Percentiles rank a stretch among this genome's conserved stretches.
Conservation (phyloP, 2,113 vertebrate genomes). For the Mormyrus iriodes region DNA sequence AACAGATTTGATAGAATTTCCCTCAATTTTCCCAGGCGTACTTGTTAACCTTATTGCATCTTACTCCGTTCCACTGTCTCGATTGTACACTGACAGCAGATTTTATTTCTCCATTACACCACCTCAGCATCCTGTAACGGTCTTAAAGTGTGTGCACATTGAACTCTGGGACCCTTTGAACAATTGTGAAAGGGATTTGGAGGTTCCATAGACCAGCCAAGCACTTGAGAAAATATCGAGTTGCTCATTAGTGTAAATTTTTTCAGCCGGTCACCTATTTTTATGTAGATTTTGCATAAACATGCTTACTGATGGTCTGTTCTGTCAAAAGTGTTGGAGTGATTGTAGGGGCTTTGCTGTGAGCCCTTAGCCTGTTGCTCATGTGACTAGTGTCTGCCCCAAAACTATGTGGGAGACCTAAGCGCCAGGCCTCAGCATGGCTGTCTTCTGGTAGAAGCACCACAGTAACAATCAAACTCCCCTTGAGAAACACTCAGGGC, state of each 20-base stretch:
- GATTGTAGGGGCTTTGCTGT: neutral
- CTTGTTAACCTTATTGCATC: neutral
- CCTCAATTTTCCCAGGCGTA: neutral
- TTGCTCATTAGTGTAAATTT: neutral
- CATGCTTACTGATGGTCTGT: neutral
- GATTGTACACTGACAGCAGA: neutral
- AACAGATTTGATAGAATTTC: neutral
- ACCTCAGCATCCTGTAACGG: neutral
- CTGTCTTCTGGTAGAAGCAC: neutral
- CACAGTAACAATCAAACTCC: neutral
- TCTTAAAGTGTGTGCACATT: no score
- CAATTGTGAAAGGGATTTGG: neutral
- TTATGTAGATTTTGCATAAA: neutral
- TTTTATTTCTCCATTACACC: neutral
- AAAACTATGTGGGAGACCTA: neutral
- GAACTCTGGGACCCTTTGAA: neutral
- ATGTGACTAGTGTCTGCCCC: neutral
- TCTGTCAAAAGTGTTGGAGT: neutral
- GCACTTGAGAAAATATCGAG: neutral
- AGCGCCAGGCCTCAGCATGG: neutral
- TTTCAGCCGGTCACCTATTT: neutral
- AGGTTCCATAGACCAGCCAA: neutral
- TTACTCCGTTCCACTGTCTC: neutral
- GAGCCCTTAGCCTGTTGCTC: neutral
- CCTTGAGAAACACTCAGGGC: neutral